These are phyloP conservation scores for Cancer borealis DNA, from an alignment of 2,888 invertebrate genomes.

Conservation along the genomic window DNA sequence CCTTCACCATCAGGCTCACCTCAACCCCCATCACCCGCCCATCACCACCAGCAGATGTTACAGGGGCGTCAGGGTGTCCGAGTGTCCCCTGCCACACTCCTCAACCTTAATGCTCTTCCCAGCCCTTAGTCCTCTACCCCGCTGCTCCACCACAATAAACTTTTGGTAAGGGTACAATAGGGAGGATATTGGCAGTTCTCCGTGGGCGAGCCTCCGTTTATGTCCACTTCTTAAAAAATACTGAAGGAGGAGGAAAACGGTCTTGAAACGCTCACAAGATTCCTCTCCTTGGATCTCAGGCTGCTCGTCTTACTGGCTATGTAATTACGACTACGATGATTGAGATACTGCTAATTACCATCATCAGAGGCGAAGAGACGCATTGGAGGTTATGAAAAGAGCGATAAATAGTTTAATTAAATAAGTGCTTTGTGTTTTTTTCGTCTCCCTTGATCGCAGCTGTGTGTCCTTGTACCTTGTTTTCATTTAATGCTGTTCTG, in stretches of 20 bases:
- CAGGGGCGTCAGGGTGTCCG: neutral
- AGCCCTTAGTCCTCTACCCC: neutral
- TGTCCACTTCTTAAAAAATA: conserved; percentile 8
- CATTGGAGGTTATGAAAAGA: no score
- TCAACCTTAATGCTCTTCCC: neutral
- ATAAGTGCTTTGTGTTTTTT: neutral
- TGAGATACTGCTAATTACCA: neutral
- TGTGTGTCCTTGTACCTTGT: no score
- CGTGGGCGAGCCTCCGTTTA: neutral
- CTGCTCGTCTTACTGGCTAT: neutral
- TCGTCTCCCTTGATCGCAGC: no score
- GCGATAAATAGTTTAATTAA: no score
- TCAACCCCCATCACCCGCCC: neutral
- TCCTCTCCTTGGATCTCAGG: neutral
- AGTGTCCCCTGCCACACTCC: neutral
- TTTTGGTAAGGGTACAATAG: neutral
- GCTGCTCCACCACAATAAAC: neutral
- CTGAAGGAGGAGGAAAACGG: neutral
- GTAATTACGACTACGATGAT: neutral
- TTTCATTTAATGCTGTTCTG: no score
- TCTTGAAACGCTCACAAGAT: neutral
- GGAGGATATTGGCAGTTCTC: neutral
- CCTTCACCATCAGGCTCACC: no score
- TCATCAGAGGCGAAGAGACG: neutral
- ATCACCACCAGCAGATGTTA: neutral